Evolutionary conservation across 2,113 vertebrate species (phyloP).

Genomic region (Fregata magnificens): DNA sequence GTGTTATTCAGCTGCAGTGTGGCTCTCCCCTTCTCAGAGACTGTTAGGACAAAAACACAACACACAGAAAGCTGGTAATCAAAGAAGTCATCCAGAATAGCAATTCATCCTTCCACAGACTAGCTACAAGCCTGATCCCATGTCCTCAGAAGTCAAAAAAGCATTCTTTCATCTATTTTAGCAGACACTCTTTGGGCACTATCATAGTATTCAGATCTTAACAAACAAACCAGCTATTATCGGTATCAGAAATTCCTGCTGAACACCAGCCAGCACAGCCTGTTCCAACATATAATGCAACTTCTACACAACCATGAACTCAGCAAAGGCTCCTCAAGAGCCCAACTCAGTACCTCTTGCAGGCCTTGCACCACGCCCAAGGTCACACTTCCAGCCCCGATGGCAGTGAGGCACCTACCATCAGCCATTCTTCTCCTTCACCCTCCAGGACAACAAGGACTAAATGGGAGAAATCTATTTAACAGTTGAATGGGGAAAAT

Average conservation of each 20-base stretch:
- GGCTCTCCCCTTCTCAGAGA: neutral
- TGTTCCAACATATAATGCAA: neutral
- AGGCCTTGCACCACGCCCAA: rapidly evolving
- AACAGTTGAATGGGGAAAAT: neutral
- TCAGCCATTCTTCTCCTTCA: neutral
- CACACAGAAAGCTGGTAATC: neutral
- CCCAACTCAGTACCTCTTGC: neutral
- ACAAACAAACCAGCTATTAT: neutral
- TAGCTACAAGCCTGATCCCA: neutral
- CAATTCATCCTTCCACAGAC: neutral
- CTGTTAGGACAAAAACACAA: neutral
- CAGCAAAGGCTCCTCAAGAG: neutral
- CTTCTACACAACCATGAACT: neutral
- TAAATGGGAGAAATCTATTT: neutral
- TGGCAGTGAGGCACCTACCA: neutral
- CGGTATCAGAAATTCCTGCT: neutral
- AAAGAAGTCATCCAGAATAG: neutral
- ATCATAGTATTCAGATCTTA: neutral
- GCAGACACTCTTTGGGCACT: neutral
- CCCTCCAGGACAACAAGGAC: neutral
- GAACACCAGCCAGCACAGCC: neutral
- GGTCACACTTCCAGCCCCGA: neutral
- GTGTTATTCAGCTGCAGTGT: neutral
- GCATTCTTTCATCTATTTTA: neutral
- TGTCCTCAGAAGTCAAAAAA: neutral